Percentiles rank a stretch among this genome's conserved stretches.
Conservation (phyloP, 2,888 invertebrate species). For the Isoperla grammatica region DNA sequence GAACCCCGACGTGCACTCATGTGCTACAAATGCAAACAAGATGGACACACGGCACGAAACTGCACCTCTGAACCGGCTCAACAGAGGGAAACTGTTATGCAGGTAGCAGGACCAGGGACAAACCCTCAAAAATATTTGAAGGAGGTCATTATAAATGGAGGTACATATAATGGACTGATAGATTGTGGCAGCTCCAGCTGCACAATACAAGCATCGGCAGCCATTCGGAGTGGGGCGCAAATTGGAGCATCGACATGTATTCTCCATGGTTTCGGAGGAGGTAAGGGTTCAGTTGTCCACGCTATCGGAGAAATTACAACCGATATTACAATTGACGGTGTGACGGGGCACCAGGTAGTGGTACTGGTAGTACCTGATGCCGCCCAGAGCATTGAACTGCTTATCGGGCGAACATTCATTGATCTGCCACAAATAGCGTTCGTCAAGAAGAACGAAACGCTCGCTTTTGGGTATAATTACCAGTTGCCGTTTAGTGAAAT, state of each 20-base stretch:
- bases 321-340: conserved; percentile 1
- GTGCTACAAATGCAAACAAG: conserved; percentile 1
- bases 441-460: neutral
- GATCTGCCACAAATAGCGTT: conserved; percentile 1
- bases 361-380: conserved; percentile 1
- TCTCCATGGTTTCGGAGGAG: neutral
- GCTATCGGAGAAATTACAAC: neutral
- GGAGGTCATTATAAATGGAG: neutral
- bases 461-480: neutral
- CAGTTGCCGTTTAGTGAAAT: neutral
- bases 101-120: neutral
- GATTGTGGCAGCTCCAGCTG: conserved; percentile 7
- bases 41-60: neutral
- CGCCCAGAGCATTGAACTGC: neutral
- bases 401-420: neutral
- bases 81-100: neutral
- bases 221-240: neutral
- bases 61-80: neutral
- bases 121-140: neutral
- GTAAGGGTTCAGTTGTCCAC: neutral
- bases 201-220: neutral
- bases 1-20: neutral
- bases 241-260: neutral
- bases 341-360: neutral
- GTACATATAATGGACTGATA: neutral